Conservation (phyloP, 1,140 invertebrate genomes). For the Drosophila aff. region DNA sequence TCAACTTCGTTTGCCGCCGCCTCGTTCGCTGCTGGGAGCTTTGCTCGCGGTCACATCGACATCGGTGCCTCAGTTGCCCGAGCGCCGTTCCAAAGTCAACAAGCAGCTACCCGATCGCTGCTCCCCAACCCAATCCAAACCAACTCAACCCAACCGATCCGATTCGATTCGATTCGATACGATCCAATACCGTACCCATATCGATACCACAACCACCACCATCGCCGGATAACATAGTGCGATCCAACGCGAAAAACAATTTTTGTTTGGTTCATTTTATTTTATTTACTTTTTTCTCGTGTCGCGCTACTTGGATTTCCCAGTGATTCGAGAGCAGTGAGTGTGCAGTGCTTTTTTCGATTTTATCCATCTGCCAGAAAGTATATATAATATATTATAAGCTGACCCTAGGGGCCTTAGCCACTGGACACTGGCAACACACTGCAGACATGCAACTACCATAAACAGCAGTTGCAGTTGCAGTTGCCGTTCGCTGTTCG, state of each 20-base stretch:
- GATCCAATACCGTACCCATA: slow-evolving; percentile 9
- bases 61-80: slow-evolving; percentile 62
- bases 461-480: slow-evolving; percentile 71
- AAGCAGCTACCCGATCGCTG: slow-evolving; percentile 49
- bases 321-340: slow-evolving; percentile 18
- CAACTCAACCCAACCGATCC: not conserved
- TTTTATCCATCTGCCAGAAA: slow-evolving; percentile 34
- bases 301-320: slow-evolving; percentile 1
- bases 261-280: slow-evolving; percentile 12
- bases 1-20: slow-evolving; percentile 29
- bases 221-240: not conserved
- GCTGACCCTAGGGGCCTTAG: slow-evolving; percentile 62
- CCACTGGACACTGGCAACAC: slow-evolving; percentile 9
- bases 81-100: slow-evolving; percentile 79
- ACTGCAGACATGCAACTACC: slow-evolving; percentile 58
- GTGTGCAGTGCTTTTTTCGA: slow-evolving; percentile 1
- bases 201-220: slow-evolving; percentile 4
- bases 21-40: slow-evolving; percentile 42
- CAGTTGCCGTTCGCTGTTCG: slow-evolving; percentile 34
- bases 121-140: not conserved
- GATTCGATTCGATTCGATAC: slow-evolving; percentile 15
- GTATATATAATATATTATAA: slow-evolving; percentile 31
- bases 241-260: slow-evolving; percentile 12
- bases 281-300: not conserved
- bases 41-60: slow-evolving; percentile 54